Evolutionary conservation across 2,797 vertebrate genomes (phyloP), one percentile per base, ranked within the genome.

Genomic region (Tympanoctomys barrerae): DNA sequence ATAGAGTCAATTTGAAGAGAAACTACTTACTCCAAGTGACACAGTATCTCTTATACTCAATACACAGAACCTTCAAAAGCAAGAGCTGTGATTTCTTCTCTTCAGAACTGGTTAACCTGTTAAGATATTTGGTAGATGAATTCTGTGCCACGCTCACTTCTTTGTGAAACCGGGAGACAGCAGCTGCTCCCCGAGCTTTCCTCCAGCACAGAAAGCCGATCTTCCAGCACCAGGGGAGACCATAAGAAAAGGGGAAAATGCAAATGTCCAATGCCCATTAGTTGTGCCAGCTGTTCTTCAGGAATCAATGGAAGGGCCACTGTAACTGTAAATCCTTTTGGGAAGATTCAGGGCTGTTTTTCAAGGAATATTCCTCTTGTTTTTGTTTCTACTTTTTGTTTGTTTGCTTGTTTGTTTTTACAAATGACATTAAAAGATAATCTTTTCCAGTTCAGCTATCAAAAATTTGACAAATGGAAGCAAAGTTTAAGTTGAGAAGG

Each of bases 81-180:
- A 97, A 96, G 97, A 96, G 98, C 97, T 99, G 98, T 98, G 98
- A 98, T 98, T 98, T 98, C 95, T 96, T 97, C 78, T 59, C 97
- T 98, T 97, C 97, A 98, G 98, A 98, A 97, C 97, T 98, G 97
- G 98, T 98, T 98, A 99, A 98, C 98, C 98, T 98, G 98, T 98
- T 97, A 96, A 97, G 98, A 98, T 98, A 99, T 99, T 99, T 97
- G 98, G 97, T 96, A 98, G 98, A 99, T 99, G 98, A 98, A 99
- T 99, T 98, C 98, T 98, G 96, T 93, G 92, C 98, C 98, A 99
- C 97, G 98, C 97, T 97, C 97, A 97, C 97, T 96, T 97, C 97
- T 98, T 98, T 95, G 71, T 97, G 96, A 94, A 96, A 96, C 97
- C 87, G 96, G 90, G 94, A 97, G 89, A 49, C 97, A 96, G 98